phyloP scores from a whole-genome alignment of 2,113 vertebrate species.

The Macrotus californicus region DNA sequence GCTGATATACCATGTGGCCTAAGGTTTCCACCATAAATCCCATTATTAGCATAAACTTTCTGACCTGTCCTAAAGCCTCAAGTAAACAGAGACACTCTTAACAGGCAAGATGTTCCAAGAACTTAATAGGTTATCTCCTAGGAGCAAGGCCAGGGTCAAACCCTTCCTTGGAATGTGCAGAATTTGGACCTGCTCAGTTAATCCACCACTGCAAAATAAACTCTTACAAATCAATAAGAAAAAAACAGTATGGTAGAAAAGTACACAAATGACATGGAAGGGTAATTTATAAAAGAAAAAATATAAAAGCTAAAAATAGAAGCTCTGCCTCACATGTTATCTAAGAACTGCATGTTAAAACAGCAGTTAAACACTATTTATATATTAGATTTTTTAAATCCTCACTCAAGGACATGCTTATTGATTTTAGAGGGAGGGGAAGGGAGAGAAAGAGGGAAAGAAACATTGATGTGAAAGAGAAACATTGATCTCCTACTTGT shows the following conservation, averaged over 20 bases:
- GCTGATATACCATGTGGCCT: background rate
- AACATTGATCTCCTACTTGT: no score
- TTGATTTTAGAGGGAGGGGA: no score
- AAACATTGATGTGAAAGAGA: no score
- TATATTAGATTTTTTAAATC: no score
- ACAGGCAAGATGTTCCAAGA: background rate
- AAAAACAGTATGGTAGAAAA: background rate
- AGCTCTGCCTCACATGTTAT: background rate
- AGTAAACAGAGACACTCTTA: background rate
- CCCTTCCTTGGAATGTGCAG: background rate
- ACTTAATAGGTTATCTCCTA: background rate
- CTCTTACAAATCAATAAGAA: background rate
- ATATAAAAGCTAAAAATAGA: background rate
- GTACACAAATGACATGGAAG: background rate
- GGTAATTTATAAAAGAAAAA: background rate
- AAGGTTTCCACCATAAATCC: background rate
- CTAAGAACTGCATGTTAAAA: no score
- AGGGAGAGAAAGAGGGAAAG: no score
- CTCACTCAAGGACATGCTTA: no score
- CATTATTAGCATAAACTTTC: background rate
- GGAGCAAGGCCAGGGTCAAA: background rate
- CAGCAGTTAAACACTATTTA: no score
- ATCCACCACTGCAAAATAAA: background rate
- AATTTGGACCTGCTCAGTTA: background rate
- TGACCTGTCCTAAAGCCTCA: background rate